These are phyloP conservation scores for Avahi laniger DNA, from an alignment of 2,797 vertebrate species.

Conservation along the genomic window DNA sequence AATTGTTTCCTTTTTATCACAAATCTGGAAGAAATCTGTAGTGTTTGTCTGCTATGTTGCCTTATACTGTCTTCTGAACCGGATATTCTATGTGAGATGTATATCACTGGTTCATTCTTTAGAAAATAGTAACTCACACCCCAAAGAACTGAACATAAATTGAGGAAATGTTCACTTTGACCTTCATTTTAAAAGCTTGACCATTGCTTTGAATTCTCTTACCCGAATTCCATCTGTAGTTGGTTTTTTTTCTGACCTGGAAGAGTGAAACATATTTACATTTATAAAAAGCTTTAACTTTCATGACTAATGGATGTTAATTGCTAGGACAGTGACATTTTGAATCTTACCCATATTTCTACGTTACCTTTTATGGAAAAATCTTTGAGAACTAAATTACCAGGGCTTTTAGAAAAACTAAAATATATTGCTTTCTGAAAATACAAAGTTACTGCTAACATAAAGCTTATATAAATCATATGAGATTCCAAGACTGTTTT, in stretches of 20 bases:
- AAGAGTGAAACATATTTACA: slow-evolving; percentile 69
- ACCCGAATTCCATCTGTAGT: slow-evolving; percentile 40
- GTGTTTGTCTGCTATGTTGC: background rate
- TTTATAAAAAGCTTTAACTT: slow-evolving; percentile 60
- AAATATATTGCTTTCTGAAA: slow-evolving; percentile 47
- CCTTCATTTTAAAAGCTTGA: slow-evolving; percentile 73
- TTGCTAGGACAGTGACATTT: slow-evolving; percentile 67
- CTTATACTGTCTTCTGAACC: background rate
- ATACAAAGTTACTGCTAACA: slow-evolving; percentile 5
- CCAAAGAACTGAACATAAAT: slow-evolving; percentile 45
- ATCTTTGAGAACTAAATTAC: slow-evolving; percentile 68
- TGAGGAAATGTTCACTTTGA: slow-evolving; percentile 54
- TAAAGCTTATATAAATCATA: slow-evolving; percentile 46
- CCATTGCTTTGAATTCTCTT: slow-evolving; percentile 35
- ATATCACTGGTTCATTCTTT: background rate
- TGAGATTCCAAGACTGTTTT: background rate
- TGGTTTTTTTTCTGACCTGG: slow-evolving; percentile 71
- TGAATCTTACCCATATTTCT: slow-evolving; percentile 68
- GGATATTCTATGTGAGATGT: background rate
- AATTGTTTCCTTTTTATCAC: background rate
- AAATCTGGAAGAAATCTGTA: background rate
- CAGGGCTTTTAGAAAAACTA: slow-evolving; percentile 65
- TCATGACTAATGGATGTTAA: slow-evolving; percentile 76
- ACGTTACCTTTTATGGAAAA: slow-evolving; percentile 77
- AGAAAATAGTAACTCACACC: slow-evolving; percentile 41